phyloP scores from a whole-genome alignment of 1,140 invertebrate species.

The Trachymyrmex cornetzi region DNA sequence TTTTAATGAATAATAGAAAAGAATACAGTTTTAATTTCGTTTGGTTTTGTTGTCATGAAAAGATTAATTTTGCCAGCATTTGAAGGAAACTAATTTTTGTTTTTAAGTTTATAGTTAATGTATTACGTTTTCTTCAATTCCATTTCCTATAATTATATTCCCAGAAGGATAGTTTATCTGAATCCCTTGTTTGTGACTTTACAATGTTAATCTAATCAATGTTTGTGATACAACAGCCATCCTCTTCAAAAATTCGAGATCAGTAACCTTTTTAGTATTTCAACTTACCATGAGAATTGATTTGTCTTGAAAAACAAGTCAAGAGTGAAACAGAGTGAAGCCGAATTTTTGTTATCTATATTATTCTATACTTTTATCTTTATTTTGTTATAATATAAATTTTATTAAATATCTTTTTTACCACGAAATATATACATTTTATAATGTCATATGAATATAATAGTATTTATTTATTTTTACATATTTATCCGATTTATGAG shows the following conservation, averaged over 20 bases:
- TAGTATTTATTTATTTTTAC: not conserved
- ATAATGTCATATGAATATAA: not conserved
- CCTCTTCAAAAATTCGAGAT: conserved; percentile 36
- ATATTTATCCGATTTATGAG: not conserved
- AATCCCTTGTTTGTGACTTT: not conserved
- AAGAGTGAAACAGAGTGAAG: not conserved
- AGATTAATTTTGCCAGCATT: not conserved
- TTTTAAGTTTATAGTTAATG: not conserved
- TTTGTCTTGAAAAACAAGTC: not conserved
- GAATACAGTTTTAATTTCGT: not conserved
- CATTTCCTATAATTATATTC: not conserved
- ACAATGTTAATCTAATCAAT: conserved; percentile 31
- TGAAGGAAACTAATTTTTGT: not conserved
- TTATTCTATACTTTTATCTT: conserved; percentile 7
- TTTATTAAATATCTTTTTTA: not conserved
- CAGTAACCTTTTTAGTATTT: conserved; percentile 16
- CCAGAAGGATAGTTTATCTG: not conserved
- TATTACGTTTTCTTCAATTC: not conserved
- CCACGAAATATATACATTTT: not conserved
- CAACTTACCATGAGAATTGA: not conserved
- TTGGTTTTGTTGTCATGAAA: not conserved
- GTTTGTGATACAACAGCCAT: not conserved
- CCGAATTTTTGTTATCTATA: not conserved
- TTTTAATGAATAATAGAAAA: not conserved
- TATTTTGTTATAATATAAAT: not conserved